A percentile compares a stretch with the other conserved stretches of the same genome.
Conservation (phyloP, 2,113 vertebrate genomes). For the Trochalopteron elliotii region DNA sequence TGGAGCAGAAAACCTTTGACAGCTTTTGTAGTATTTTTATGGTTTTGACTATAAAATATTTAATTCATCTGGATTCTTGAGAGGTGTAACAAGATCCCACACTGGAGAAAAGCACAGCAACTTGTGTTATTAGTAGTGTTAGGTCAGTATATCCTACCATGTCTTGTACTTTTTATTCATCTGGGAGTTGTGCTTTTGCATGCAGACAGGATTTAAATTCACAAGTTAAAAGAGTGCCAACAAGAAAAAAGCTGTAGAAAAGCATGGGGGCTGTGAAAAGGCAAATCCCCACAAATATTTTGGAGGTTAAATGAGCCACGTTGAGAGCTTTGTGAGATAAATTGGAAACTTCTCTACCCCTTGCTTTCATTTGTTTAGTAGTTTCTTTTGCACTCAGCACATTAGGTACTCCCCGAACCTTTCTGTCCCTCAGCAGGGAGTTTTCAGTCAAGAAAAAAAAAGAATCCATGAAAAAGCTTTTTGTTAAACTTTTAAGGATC, state of each 20-base stretch:
- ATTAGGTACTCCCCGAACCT: not conserved
- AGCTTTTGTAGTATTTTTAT: not conserved
- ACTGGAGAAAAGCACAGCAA: not conserved
- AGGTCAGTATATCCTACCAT: not conserved
- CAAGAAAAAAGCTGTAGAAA: not conserved
- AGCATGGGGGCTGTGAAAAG: not conserved
- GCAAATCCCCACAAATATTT: not conserved
- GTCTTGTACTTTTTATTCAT: not conserved
- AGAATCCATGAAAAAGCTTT: not conserved
- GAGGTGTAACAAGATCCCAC: not conserved
- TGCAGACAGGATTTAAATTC: not conserved
- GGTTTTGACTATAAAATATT: not conserved
- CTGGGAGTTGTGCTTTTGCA: not conserved
- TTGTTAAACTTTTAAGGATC: slow-evolving; percentile 4
- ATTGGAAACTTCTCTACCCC: not conserved
- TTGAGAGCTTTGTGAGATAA: not conserved
- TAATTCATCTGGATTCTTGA: not conserved
- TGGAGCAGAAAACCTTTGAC: not conserved
- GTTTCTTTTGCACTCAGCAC: not conserved
- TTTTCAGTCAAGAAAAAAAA: not conserved
- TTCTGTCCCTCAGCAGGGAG: not conserved
- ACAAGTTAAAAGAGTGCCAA: not conserved
- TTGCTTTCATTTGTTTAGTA: not conserved
- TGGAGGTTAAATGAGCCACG: not conserved
- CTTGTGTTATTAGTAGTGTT: not conserved